Conservation (phyloP, 1,140 invertebrate genomes). For the Homalodisca vitripennis region DNA sequence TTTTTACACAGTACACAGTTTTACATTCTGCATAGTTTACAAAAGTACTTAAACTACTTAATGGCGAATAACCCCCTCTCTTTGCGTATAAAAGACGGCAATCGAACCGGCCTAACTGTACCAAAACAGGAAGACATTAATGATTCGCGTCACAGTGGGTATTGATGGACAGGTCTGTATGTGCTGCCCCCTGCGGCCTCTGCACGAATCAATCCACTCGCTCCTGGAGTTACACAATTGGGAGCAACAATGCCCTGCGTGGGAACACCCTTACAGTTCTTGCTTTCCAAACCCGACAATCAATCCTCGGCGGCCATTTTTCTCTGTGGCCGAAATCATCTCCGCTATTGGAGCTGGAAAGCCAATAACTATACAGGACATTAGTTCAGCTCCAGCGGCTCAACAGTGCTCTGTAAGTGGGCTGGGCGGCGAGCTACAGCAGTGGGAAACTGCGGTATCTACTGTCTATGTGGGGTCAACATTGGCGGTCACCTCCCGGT, state of each 20-base stretch:
- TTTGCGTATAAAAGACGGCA: no score
- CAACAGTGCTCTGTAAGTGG: not conserved
- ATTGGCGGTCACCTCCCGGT: no score
- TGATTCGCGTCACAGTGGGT: constrained; percentile 16
- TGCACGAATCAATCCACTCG: not conserved
- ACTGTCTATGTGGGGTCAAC: no score
- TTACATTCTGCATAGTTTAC: no score
- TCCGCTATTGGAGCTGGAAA: constrained; percentile 20
- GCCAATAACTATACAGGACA: constrained; percentile 22
- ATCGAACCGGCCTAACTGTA: not conserved
- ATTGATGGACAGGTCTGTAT: constrained; percentile 11
- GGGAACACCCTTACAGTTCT: not conserved
- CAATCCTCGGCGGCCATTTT: constrained; percentile 23
- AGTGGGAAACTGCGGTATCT: no score
- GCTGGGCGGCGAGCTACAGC: not conserved
- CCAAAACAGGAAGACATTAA: constrained; percentile 15
- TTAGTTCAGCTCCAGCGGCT: constrained; percentile 4
- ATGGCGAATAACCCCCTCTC: no score
- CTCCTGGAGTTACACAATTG: not conserved
- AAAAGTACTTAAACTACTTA: no score
- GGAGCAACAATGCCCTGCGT: not conserved
- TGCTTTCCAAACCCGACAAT: constrained; percentile 7
- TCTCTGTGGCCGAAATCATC: constrained; percentile 9
- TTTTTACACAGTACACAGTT: no score
- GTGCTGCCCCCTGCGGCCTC: constrained; percentile 1